Evolutionary conservation across 2,888 invertebrate species (phyloP), one percentile per base, ranked within the genome.

Genomic region (Drosophila gaucha): DNA sequence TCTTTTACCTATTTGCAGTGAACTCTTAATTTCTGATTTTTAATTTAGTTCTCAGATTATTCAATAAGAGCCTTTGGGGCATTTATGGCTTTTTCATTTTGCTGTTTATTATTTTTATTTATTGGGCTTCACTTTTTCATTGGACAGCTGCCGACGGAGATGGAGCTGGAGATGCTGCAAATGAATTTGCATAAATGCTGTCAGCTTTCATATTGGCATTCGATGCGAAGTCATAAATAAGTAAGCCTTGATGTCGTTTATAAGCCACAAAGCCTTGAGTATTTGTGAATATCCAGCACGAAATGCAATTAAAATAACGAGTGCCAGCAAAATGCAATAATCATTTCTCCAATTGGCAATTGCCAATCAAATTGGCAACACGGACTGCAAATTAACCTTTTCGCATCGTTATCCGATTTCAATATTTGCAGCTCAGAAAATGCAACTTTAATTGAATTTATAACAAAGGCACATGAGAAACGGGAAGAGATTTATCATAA

Each of bases 231-330:
- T 30, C 54, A 54, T 46, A 58, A 58, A 70, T 70, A 64, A 58
- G 38, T 47, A 56, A 31, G 31, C 36, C 43, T 47, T 12, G 18
- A 41, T 54, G 39, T 39, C 51, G 30, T 18, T 30, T 24, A 24
- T 18, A 35, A 51, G 22, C 54, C 38, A 62, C 49, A 47, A 58
- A 30, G 54, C 55, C 47, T 65, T 64, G 57, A 18, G 14, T 18
- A 12, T 18, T 24, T 31, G 22, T 10, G 39, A 3, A 6, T 8
- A 18, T 18, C 12, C 24, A 22, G 51, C 36, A 22, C 26, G 43
- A 54, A 84, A 80, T 74, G 72, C 80, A 80, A 86, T 86, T 80
- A 74, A 80, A 68, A 65, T 72, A 66, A 56, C 71, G 60, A 60
- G n/a, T n/a, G n/a, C n/a, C n/a, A n/a, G n/a, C n/a, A 43, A 64